Conservation (phyloP, 35 echinoderm and acorn worm species). For the Holothuria glaberrima region DNA sequence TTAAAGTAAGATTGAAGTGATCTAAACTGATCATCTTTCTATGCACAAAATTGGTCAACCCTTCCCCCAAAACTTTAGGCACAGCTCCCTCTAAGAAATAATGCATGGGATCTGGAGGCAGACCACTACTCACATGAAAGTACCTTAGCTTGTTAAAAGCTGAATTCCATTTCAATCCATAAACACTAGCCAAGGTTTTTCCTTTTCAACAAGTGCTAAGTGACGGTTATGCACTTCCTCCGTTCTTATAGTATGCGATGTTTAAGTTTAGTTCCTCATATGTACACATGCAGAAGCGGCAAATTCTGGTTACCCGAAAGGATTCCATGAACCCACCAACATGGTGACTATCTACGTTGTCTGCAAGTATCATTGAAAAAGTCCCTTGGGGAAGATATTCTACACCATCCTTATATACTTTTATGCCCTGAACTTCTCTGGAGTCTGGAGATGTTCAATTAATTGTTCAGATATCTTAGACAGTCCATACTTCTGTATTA, state of each 20-base stretch:
- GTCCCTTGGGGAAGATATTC: background rate
- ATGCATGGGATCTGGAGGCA: constrained; percentile 48
- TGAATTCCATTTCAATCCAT: background rate
- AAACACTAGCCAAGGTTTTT: background rate
- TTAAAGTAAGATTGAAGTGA: background rate
- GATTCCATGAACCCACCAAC: constrained; percentile 24
- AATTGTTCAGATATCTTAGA: background rate
- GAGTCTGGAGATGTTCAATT: constrained; percentile 21
- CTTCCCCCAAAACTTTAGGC: background rate
- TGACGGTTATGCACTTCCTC: background rate
- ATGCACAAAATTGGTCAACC: background rate
- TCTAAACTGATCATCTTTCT: background rate
- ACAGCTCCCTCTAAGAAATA: constrained; percentile 22
- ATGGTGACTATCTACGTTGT: constrained; percentile 17
- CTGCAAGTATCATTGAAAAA: constrained; percentile 1
- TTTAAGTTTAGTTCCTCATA: background rate
- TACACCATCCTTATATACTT: background rate
- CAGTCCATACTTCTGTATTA: background rate
- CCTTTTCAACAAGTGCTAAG: constrained; percentile 13
- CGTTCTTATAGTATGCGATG: constrained; percentile 7
- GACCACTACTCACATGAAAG: constrained; percentile 20
- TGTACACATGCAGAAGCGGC: constrained; percentile 40
- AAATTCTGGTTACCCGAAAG: constrained; percentile 16
- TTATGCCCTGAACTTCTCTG: constrained; percentile 26
- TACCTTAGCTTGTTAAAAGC: constrained; percentile 1